phyloP scores from a whole-genome alignment of 2,888 invertebrate genomes.

The Drosophila ustulata region DNA sequence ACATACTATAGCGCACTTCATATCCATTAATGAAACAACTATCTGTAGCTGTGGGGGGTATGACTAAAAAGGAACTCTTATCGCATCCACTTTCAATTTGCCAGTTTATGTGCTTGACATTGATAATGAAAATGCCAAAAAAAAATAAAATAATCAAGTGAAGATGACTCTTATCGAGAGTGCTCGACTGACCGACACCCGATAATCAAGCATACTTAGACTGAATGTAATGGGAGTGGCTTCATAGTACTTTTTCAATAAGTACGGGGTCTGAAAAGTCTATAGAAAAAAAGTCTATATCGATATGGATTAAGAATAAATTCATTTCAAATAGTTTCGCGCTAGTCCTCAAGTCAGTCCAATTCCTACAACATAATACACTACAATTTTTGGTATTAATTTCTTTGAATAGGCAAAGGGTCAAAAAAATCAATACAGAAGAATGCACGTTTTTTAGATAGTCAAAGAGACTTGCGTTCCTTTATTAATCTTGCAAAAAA shows the following conservation, averaged over 20 bases:
- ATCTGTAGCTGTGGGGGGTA: conserved; percentile 21
- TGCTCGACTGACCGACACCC: neutral
- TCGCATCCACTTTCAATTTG: conserved; percentile 36
- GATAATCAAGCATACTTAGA: too few relatives aligned
- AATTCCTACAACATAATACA: too few relatives aligned
- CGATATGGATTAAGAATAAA: too few relatives aligned
- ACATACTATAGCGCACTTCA: conserved; percentile 11
- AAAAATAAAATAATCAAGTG: neutral
- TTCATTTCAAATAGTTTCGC: too few relatives aligned
- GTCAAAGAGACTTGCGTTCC: too few relatives aligned
- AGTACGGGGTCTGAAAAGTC: neutral
- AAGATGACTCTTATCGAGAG: neutral
- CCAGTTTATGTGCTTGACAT: conserved; percentile 61
- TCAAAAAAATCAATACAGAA: too few relatives aligned
- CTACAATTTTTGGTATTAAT: too few relatives aligned
- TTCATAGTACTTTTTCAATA: neutral
- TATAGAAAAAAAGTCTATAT: neutral
- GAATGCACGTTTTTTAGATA: too few relatives aligned
- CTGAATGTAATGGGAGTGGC: too few relatives aligned
- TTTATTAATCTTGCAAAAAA: too few relatives aligned
- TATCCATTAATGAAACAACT: conserved; percentile 63
- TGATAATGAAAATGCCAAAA: conserved; percentile 65
- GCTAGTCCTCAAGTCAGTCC: too few relatives aligned
- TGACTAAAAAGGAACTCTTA: conserved; percentile 41
- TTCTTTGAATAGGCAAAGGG: neutral